Conservation (phyloP, 1,140 invertebrate species). For the Ptiloglossa arizonensis region DNA sequence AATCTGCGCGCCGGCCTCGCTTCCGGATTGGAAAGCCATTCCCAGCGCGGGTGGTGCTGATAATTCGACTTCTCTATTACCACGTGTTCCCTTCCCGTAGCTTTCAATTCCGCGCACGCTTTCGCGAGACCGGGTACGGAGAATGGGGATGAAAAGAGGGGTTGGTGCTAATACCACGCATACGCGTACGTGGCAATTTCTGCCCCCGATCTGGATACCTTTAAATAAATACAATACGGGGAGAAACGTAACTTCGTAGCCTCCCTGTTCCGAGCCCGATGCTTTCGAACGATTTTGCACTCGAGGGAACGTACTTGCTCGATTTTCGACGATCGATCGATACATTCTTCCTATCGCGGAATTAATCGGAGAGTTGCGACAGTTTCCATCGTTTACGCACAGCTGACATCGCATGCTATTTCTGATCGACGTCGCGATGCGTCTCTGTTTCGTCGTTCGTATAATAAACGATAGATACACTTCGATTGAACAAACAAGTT, state of each 20-base stretch:
- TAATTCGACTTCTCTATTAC: constrained; percentile 65
- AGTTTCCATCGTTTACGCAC: too few relatives aligned
- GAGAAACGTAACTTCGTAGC: background rate
- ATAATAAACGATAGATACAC: too few relatives aligned
- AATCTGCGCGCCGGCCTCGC: constrained; percentile 38
- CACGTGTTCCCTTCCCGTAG: constrained; percentile 23
- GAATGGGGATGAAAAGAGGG: background rate
- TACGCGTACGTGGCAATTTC: background rate
- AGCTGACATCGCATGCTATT: too few relatives aligned
- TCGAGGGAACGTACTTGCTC: too few relatives aligned
- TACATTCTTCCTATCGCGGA: too few relatives aligned
- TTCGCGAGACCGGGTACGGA: background rate
- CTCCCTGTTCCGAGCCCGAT: too few relatives aligned
- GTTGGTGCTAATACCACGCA: background rate
- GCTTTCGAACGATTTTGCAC: too few relatives aligned
- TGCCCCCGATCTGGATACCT: background rate
- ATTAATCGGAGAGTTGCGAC: too few relatives aligned
- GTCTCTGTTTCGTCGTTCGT: too few relatives aligned
- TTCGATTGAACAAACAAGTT: too few relatives aligned
- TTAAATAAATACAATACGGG: background rate
- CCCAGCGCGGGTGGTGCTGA: constrained; percentile 27
- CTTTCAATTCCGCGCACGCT: constrained; percentile 28
- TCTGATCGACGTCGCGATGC: too few relatives aligned
- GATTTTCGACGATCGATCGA: too few relatives aligned
- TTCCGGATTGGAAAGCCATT: constrained; percentile 63